Evolutionary conservation across 2,888 invertebrate species (phyloP), one percentile per base, ranked within the genome.

Genomic region (Serripes groenlandicus): DNA sequence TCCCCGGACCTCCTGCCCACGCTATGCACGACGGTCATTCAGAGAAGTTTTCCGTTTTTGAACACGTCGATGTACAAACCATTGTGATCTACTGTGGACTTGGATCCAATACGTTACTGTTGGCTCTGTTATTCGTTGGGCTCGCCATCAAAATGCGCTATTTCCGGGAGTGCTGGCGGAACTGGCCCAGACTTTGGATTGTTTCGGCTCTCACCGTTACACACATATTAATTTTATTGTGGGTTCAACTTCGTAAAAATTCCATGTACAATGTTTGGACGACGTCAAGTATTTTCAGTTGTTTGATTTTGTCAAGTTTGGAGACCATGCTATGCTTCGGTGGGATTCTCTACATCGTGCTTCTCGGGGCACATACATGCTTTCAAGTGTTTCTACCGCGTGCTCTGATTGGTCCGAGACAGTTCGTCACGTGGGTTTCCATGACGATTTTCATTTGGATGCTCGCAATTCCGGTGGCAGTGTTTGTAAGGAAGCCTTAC

Each of bases 351-450:
- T 66, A 66, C 28, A 42, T 66, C 5, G 35, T 66, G 35, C 42
- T 66, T 26, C 66, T 66, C n/a, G 66, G 66, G 21, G 66, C 66
- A 15, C 66, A 66, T 21, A 42, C 42, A 0, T 66, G 66, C 26
- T 66, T n/a, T 26, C 66, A 66, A 28, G 66, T 66, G 28, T 66
- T 66, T 42, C 37, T 66, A 23, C 66, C 66, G 26, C 66, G 66
- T 21, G 23, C 42, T 18, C 32, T 66, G 42, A 18, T 66, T 34
- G 66, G 66, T 42, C 35, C 66, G 5, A 37, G 66, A 28, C 66
- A 66, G 26, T 66, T 66, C n/a, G 66, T 66, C 37, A 66, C 66
- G 66, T 66, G 66, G 66, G 66, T 66, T 42, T 66, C 66, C 37
- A 66, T 66, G 66, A 66, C 66, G 28, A 28, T 66, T 42, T 66